These are phyloP conservation scores for Aporrectodea caliginosa DNA, from an alignment of 1,140 invertebrate species.

Conservation along the genomic window DNA sequence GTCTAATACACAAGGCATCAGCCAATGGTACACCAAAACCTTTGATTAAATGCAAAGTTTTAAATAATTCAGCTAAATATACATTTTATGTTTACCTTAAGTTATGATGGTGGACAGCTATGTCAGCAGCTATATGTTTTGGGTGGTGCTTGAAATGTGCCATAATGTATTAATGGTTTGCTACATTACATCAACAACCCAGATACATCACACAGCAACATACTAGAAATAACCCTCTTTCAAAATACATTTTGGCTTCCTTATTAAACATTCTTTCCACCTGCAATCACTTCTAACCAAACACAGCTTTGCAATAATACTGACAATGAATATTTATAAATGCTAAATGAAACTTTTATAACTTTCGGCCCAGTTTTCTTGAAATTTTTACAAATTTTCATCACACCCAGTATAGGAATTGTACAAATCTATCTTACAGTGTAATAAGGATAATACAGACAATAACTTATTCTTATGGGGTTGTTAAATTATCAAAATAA, in stretches of 20 bases:
- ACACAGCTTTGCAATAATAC: neutral
- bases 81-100: neutral
- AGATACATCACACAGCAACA: too few relatives aligned
- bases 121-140: neutral
- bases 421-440: too few relatives aligned
- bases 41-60: neutral
- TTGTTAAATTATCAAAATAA: too few relatives aligned
- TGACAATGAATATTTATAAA: neutral
- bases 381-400: neutral
- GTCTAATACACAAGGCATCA: too few relatives aligned
- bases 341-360: neutral
- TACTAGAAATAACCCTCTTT: neutral
- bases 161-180: neutral
- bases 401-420: too few relatives aligned
- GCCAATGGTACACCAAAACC: too few relatives aligned
- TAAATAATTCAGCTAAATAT: neutral
- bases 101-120: neutral
- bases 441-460: too few relatives aligned
- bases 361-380: neutral
- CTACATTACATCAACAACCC: neutral
- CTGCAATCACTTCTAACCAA: too few relatives aligned
- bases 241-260: neutral
- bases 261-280: neutral
- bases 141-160: neutral
- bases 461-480: too few relatives aligned